Base-by-base conservation (phyloP, 2,113 vertebrate genomes). In the Capra hircus region DNA sequence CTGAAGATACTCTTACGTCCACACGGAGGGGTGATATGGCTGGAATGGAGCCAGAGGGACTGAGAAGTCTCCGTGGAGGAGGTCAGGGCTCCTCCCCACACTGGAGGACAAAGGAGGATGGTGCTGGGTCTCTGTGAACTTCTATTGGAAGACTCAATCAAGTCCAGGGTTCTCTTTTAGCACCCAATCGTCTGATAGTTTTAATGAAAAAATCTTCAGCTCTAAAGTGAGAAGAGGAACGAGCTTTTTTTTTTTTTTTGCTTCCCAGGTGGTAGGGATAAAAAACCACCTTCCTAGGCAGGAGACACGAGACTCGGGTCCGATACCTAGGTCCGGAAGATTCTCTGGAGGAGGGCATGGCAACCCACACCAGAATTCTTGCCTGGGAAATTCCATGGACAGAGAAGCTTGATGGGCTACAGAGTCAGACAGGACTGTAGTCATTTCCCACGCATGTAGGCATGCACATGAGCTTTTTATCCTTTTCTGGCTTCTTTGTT, bases 321-420 rank as follows among this genome's bases (percentile, higher is more conserved):
- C 0, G 0, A 36, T 11, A 21, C 17, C n/a, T 36, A 36, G 64
- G 64, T 21, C 64, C 0, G 0, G 17, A 36, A 21, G 17, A 36
- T 71, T n/a, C 64, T n/a, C n/a, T 71, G n/a, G 64, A 36, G 30
- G 62, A 64, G 62, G 30, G 62, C 62, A n/a, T 64, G 62, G 62
- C 30, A 64, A 64, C 62, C 30, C 60, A 64, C 60, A 16, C 30
- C 15, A 64, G 62, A n/a, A n/a, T 64, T 64, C 30, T 64, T 64
- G 30, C 30, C 62, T 64, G 30, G 62, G 7, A n/a, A 64, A n/a
- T n/a, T 33, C 15, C 30, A n/a, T 4, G 30, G 15, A 64, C 7
- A 64, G 62, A 64, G 62, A 15, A 64, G 15, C 62, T 17, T 33
- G 6, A 30, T 64, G 60, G 30, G 30, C 15, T 17, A 33, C 62